phyloP scores from a whole-genome alignment of 1,140 invertebrate genomes.

The Augochlora pura region DNA sequence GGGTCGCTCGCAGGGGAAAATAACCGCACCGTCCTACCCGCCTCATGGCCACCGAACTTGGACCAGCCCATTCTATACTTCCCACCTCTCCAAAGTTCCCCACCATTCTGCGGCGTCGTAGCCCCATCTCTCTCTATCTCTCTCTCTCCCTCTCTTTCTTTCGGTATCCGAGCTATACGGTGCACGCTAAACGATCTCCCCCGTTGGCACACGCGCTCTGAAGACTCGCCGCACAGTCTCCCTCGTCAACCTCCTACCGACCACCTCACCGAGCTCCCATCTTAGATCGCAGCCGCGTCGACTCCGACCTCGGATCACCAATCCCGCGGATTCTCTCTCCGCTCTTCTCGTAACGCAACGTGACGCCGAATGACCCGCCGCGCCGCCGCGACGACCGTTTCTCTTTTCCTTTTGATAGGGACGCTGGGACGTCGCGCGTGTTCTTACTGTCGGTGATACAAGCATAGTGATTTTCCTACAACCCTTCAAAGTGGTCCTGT shows the following conservation, averaged over 20 bases:
- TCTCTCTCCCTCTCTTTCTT: too few species aligned
- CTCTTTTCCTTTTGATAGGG: too few species aligned
- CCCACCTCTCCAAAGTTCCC: not conserved
- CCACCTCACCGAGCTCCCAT: not conserved
- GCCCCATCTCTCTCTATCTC: not conserved
- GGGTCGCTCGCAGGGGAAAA: not conserved
- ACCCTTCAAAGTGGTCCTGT: too few species aligned
- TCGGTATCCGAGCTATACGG: not conserved
- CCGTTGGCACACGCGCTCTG: constrained; percentile 54
- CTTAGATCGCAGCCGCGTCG: not conserved
- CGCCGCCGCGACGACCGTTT: too few species aligned
- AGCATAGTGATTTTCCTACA: too few species aligned
- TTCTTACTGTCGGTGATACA: too few species aligned
- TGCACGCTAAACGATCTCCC: not conserved
- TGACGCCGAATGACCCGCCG: not conserved
- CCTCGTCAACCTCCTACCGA: not conserved
- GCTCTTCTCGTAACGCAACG: not conserved
- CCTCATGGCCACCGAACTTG: constrained; percentile 27
- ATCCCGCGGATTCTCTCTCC: not conserved
- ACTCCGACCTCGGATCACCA: not conserved
- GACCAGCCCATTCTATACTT: constrained; percentile 12
- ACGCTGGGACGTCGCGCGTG: too few species aligned
- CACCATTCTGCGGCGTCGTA: not conserved
- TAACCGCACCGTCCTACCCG: not conserved
- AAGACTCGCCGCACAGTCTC: constrained; percentile 24